Evolutionary conservation across 2,797 vertebrate species (phyloP).

Genomic region (Tragopan temminckii): DNA sequence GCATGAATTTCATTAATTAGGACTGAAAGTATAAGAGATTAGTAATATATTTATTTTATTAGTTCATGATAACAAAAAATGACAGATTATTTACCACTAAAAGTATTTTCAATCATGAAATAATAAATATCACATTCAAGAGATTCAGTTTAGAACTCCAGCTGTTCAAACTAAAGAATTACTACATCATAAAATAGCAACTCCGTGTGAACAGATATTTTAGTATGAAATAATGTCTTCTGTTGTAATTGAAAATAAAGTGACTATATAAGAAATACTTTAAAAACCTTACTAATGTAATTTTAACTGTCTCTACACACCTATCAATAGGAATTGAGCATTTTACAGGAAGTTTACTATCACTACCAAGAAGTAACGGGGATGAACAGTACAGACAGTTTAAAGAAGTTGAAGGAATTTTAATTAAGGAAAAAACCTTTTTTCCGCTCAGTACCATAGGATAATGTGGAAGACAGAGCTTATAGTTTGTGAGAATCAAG

Average conservation of each 20-base stretch:
- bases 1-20: constrained; percentile 56
- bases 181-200: constrained; percentile 29
- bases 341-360: neutral
- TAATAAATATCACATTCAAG: constrained; percentile 65
- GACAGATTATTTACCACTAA: constrained; percentile 34
- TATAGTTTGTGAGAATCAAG: too few relatives aligned
- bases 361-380: neutral
- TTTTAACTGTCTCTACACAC: neutral
- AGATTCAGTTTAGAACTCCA: constrained; percentile 28
- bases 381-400: too few relatives aligned
- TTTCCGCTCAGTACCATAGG: too few relatives aligned
- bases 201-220: neutral
- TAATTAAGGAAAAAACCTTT: too few relatives aligned
- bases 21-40: constrained; percentile 59
- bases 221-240: too few relatives aligned
- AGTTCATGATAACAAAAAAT: constrained; percentile 60
- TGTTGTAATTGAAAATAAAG: neutral
- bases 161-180: constrained; percentile 31
- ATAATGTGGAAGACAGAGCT: too few relatives aligned
- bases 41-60: constrained; percentile 64
- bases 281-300: neutral
- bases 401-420: too few relatives aligned
- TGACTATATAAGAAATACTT: neutral
- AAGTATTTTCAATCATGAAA: constrained; percentile 47
- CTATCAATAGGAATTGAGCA: neutral